phyloP scores from a whole-genome alignment of 2,797 vertebrate species.

The Malurus leucopterus region DNA sequence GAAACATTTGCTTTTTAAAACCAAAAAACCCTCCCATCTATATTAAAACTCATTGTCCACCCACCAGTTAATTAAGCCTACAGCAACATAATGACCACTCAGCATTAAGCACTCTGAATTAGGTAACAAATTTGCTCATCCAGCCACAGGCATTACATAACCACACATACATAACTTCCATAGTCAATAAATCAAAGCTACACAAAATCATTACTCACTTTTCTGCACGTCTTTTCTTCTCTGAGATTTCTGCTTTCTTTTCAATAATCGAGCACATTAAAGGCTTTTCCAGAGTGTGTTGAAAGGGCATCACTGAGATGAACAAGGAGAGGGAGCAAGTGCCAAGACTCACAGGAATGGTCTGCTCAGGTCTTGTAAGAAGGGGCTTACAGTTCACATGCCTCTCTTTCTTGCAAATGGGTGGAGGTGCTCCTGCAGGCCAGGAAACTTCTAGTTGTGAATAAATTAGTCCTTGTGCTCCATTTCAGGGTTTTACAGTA shows the following conservation, averaged over 20 bases:
- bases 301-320: not conserved
- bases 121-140: not conserved
- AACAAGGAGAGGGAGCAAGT: not conserved
- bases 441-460: not conserved
- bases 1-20: not conserved
- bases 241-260: not conserved
- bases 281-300: not conserved
- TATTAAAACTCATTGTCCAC: not conserved
- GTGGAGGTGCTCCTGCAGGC: not conserved
- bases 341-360: not conserved
- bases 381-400: not conserved
- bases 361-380: not conserved
- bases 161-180: not conserved
- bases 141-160: slow-evolving; percentile 4
- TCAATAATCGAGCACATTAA: not conserved
- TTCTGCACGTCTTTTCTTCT: not conserved
- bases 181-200: slow-evolving; percentile 26
- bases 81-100: not conserved
- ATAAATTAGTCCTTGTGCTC: not conserved
- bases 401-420: not conserved
- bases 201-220: slow-evolving; percentile 6
- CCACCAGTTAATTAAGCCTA: not conserved
- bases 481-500: not conserved
- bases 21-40: not conserved
- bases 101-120: not conserved